Evolutionary conservation across 2,888 invertebrate genomes (phyloP).

Genomic region (Trissolcus brochymenae): DNA sequence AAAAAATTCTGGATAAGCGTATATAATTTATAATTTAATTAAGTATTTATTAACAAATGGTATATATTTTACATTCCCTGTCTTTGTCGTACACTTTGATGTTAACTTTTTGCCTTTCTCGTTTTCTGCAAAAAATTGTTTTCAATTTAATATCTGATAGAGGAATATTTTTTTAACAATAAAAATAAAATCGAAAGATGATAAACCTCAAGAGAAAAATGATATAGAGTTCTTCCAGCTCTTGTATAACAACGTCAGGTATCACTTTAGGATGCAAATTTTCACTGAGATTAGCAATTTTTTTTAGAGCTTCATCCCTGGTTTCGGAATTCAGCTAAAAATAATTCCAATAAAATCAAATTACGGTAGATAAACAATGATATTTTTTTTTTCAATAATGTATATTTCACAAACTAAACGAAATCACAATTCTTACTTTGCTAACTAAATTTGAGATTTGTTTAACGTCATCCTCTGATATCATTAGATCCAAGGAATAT

Average conservation of each 20-base stretch:
- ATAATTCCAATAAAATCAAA: conserved; percentile 9
- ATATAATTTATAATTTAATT: no score
- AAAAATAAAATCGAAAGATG: neutral
- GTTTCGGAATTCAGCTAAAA: conserved; percentile 18
- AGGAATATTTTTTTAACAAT: neutral
- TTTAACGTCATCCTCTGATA: conserved; percentile 14
- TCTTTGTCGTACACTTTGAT: no score
- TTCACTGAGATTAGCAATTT: neutral
- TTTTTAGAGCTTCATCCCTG: conserved; percentile 6
- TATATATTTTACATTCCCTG: no score
- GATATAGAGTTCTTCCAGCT: conserved; percentile 12
- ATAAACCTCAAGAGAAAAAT: conserved; percentile 15
- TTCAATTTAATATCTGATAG: no score
- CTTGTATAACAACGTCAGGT: neutral
- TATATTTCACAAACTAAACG: conserved; percentile 1
- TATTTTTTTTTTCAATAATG: neutral
- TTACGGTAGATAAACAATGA: neutral
- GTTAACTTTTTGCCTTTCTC: no score
- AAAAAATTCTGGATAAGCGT: no score
- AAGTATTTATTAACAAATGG: no score
- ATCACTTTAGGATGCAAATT: conserved; percentile 16
- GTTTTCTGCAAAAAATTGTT: no score
- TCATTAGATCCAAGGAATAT: conserved; percentile 23
- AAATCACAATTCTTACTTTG: conserved; percentile 21
- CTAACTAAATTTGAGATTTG: conserved; percentile 12